Conservation (phyloP, 2,113 vertebrate species). For the Mesoclemmys tuberculata region DNA sequence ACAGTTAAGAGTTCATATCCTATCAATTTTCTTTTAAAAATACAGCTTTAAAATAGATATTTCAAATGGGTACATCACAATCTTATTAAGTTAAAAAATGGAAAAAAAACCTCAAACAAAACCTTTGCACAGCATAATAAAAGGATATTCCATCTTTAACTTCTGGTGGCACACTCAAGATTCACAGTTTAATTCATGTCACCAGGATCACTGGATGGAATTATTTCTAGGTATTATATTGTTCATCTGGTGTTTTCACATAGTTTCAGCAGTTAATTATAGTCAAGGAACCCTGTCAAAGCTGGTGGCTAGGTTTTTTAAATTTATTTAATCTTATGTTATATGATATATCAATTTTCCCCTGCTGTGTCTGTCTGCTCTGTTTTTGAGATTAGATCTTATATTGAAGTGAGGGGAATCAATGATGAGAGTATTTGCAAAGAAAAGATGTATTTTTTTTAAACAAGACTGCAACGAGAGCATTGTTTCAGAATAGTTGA, state of each 20-base stretch:
- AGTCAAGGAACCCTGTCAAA: constrained; percentile 43
- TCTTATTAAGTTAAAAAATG: constrained; percentile 40
- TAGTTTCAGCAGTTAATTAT: constrained; percentile 42
- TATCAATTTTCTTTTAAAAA: constrained; percentile 22
- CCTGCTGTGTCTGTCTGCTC: background rate
- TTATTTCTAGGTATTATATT: constrained; percentile 50
- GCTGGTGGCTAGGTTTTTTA: background rate
- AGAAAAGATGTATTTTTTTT: background rate
- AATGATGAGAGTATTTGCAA: background rate
- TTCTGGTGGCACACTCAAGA: constrained; percentile 26
- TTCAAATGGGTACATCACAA: constrained; percentile 6
- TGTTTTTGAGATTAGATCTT: background rate
- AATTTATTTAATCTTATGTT: constrained; percentile 16
- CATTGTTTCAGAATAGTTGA: background rate
- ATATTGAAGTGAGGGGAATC: background rate
- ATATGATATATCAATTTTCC: background rate
- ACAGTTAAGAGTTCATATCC: constrained; percentile 27
- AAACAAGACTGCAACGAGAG: constrained; percentile 17
- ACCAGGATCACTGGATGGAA: constrained; percentile 16
- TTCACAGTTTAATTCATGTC: constrained; percentile 24
- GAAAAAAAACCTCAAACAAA: constrained; percentile 56
- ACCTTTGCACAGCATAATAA: constrained; percentile 55
- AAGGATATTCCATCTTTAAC: constrained; percentile 37
- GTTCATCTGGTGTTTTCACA: constrained; percentile 32
- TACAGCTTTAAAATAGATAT: constrained; percentile 55